These are phyloP conservation scores for Phalacrocorax aristotelis DNA, from an alignment of 2,113 vertebrate species.

Conservation along the genomic window DNA sequence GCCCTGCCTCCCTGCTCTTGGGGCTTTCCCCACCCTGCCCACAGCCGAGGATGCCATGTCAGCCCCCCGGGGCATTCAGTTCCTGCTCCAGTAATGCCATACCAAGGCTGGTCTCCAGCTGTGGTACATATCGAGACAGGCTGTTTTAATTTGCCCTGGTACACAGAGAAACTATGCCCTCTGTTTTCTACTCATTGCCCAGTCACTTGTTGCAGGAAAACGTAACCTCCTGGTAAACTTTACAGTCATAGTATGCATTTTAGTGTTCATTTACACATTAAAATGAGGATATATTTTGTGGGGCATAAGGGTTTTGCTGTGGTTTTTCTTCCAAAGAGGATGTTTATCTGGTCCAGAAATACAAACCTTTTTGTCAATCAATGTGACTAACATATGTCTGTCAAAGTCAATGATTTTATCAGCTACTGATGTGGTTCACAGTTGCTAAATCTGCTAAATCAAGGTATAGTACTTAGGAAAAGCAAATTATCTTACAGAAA, in stretches of 20 bases:
- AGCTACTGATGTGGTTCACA: background rate
- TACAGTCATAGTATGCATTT: background rate
- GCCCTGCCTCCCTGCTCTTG: background rate
- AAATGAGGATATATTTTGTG: background rate
- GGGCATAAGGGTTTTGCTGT: background rate
- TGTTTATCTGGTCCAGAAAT: background rate
- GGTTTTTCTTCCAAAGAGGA: background rate
- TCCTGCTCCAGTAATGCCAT: background rate
- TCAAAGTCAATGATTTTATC: background rate
- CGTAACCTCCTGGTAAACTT: background rate
- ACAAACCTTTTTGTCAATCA: background rate
- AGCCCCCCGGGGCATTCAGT: background rate
- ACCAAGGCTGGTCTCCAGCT: background rate
- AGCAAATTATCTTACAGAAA: background rate
- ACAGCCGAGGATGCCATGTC: background rate
- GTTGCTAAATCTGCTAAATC: background rate
- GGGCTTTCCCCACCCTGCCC: background rate
- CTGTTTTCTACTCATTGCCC: background rate
- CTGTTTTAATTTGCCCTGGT: background rate
- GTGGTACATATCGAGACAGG: background rate
- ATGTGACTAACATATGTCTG: background rate
- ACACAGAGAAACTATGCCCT: accelerated
- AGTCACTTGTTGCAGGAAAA: background rate
- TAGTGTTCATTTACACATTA: background rate
- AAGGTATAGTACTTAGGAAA: background rate